Evolutionary conservation across 2,888 invertebrate genomes (phyloP), one percentile per base, ranked within the genome.

Genomic region (Dichetophora obliterata): DNA sequence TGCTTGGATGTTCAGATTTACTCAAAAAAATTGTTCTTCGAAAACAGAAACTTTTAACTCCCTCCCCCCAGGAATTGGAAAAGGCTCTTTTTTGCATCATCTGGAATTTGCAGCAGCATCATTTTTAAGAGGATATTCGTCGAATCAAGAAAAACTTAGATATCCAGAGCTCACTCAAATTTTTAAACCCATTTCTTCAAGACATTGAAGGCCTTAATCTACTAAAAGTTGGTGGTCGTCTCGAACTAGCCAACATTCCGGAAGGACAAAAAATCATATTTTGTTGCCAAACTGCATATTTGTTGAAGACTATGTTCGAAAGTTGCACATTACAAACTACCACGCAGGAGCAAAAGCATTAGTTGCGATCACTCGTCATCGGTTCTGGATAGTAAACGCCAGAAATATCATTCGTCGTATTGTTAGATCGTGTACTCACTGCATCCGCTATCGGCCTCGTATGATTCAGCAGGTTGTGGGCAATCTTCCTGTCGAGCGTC

Each of bases 271-370:
- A 76, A 31, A 63, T 27, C 76, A 50, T 1, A 61, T 76, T 52
- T 3, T 76, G 8, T 34, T 76, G 16, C 63, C 71, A 3, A 34
- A 9, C 19, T 54, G 65, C 31, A 11, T 34, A 24, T 34, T 78
- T 22, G 57, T 54, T 37, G 5, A 19, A 16, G 63, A 19, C 34
- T 11, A 72, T 14, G 50, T 70, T 66, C 19, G 52, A 8, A 57
- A 73, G 19, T 54, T 77, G 24, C 76, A 77, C 19, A 24, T 68
- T 14, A 31, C 9, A 16, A 79, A 78, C 11, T 76, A 61, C 24
- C 76, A 79, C 22, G 75, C 77, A 2, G 77, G 79, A 5, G 71
- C 79, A 24, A 77, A 79, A 43, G 76, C 78, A 27, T 50, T 79
- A 31, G 31, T 31, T 4, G 31, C 59, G 5, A 73, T 71, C 34